Base-by-base conservation (phyloP, 2,797 vertebrate genomes). In the Scolopax rusticola region DNA sequence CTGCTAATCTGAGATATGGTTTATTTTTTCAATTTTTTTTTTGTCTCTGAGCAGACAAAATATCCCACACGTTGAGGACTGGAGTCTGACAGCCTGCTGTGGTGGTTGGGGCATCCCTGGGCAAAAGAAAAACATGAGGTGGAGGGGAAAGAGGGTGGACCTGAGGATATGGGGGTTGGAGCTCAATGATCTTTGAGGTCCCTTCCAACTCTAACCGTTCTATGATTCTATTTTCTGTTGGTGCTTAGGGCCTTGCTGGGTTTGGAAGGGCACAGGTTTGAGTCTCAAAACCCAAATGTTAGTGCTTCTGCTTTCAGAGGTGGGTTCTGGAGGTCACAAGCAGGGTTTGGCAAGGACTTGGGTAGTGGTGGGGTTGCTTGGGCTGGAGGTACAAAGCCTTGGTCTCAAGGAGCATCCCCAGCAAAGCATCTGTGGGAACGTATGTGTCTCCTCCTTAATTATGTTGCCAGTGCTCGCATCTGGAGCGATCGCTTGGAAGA, bases 391-490 rank as follows among this genome's bases (percentile, higher is more conserved):
- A 17, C 21, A 48, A 25, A 68, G n/a, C 21, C n/a, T 70, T n/a
- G 32, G 15, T 54, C 40, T 69, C 0, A 1, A 53, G 45, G 30
- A 73, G 8, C 15, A 12, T 1, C 13, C 33, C 36, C 0, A 1
- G 23, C 9, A 9, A 63, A 28, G 27, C 19, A 24, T 13, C 24
- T 10, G 21, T 5, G 32, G 69, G n/a, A 30, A 25, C 5, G 27
- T 17, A 0, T 4, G 4, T 32, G 36, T 45, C 14, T 20, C 13
- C 23, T 61, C 16, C 11, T 7, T 2, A 14, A 14, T 33, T 8
- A 12, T 1, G 0, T 4, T 61, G 20, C 24, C 4, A 59, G 27
- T 3, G 30, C 36, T 54, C 10, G 0, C 3, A 1, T 5, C 21
- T 54, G 32, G 18, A 11, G 2, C 4, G 13, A 13, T n/a, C 24